These are phyloP conservation scores for Athripsodes cinereus DNA, from an alignment of 2,888 invertebrate species.

Conservation along the genomic window DNA sequence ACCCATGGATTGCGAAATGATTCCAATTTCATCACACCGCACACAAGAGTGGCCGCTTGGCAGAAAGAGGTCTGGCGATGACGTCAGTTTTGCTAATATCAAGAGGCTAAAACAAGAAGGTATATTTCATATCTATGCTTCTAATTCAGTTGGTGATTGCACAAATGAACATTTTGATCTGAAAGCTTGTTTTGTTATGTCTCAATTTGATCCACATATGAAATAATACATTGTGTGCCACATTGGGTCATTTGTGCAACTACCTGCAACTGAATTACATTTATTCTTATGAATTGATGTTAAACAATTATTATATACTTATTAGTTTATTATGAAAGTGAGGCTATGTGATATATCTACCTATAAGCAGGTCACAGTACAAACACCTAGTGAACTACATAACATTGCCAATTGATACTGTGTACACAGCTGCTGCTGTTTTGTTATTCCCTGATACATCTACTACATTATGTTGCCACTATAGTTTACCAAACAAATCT, in stretches of 20 bases:
- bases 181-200: not conserved
- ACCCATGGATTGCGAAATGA: slow-evolving; percentile 41
- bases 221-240: not conserved
- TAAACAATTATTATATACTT: not conserved
- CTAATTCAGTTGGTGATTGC: slow-evolving; percentile 8
- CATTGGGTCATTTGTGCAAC: not conserved
- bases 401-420: no score
- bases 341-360: not conserved
- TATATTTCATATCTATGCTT: slow-evolving; percentile 32
- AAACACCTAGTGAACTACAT: no score
- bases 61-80: slow-evolving; percentile 44
- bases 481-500: no score
- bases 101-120: slow-evolving; percentile 44
- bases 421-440: no score
- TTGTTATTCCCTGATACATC: no score
- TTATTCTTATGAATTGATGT: not conserved
- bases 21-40: slow-evolving; percentile 32
- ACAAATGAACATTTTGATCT: slow-evolving; percentile 10
- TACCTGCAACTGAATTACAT: not conserved
- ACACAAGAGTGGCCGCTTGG: slow-evolving; percentile 29
- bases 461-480: no score
- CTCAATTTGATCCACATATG: not conserved
- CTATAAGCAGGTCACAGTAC: not conserved
- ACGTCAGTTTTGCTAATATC: slow-evolving; percentile 36
- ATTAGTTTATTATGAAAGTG: not conserved